Conservation (phyloP, 2,113 vertebrate species). For the Syngnathus floridae region DNA sequence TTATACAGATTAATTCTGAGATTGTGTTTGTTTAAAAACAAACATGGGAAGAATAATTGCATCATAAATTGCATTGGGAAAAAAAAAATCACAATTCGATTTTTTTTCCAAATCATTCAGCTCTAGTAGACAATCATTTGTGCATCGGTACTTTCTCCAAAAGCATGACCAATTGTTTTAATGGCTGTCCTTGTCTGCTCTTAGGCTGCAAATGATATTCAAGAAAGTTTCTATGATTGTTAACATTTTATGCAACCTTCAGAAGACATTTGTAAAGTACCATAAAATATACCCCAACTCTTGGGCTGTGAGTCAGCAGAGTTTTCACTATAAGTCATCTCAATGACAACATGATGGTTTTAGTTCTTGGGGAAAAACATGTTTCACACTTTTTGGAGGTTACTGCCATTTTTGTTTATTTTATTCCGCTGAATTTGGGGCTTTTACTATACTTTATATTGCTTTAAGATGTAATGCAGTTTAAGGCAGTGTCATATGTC, state of each 20-base stretch:
- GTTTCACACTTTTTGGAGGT: neutral
- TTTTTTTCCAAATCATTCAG: too few relatives aligned
- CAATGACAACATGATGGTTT: slow-evolving; percentile 6
- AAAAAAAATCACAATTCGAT: too few relatives aligned
- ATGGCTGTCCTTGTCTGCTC: too few relatives aligned
- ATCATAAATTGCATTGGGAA: too few relatives aligned
- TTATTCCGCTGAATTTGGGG: neutral
- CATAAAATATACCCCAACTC: slow-evolving; percentile 27
- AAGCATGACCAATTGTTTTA: too few relatives aligned
- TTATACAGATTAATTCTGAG: too few relatives aligned
- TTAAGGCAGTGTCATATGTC: neutral
- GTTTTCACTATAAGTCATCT: slow-evolving; percentile 21
- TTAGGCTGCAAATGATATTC: slow-evolving; percentile 10
- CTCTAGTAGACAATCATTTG: too few relatives aligned
- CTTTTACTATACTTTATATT: neutral
- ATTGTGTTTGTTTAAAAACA: too few relatives aligned
- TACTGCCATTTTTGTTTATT: neutral
- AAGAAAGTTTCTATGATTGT: slow-evolving; percentile 18
- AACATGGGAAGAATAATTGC: too few relatives aligned
- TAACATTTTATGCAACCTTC: slow-evolving; percentile 48
- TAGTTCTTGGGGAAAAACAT: neutral
- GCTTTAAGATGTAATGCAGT: neutral
- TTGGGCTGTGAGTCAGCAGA: slow-evolving; percentile 3
- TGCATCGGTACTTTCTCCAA: too few relatives aligned
- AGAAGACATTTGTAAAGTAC: slow-evolving; percentile 28